A percentile compares a stretch with the other conserved stretches of the same genome.
These are phyloP conservation scores for Neosilurus hyrtlii DNA, from an alignment of 2,797 vertebrate genomes.

Conservation along the genomic window DNA sequence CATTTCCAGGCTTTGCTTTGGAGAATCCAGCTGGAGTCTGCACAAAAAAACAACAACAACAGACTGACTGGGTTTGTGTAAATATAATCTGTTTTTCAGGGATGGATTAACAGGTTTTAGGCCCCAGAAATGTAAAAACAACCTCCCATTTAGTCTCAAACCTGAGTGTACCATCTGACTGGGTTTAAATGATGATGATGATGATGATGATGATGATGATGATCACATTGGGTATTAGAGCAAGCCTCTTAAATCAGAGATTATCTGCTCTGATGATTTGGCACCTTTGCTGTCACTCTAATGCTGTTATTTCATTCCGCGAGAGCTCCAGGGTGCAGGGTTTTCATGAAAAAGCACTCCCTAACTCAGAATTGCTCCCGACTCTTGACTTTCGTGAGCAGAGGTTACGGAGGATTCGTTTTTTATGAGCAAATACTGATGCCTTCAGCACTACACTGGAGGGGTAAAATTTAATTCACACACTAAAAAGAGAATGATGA, in stretches of 20 bases:
- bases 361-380: not conserved
- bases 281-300: not conserved
- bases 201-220: not conserved
- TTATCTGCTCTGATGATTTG: constrained; percentile 13
- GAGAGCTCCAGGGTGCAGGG: not conserved
- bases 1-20: not conserved
- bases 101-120: not conserved
- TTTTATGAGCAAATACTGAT: constrained; percentile 1
- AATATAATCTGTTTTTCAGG: not conserved
- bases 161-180: not conserved
- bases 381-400: not conserved
- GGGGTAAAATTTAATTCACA: not conserved
- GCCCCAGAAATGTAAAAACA: not conserved
- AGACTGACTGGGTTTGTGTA: not conserved
- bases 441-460: not conserved
- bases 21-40: not conserved
- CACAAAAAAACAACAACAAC: not conserved
- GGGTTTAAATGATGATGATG: not conserved
- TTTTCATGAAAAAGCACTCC: not conserved
- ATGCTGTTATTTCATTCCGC: not conserved
- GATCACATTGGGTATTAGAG: not conserved
- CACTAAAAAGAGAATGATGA: not conserved
- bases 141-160: not conserved
- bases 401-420: constrained; percentile 2
- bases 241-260: constrained; percentile 15